Conservation (phyloP, 2,888 invertebrate genomes). For the Danaus chrysippus region DNA sequence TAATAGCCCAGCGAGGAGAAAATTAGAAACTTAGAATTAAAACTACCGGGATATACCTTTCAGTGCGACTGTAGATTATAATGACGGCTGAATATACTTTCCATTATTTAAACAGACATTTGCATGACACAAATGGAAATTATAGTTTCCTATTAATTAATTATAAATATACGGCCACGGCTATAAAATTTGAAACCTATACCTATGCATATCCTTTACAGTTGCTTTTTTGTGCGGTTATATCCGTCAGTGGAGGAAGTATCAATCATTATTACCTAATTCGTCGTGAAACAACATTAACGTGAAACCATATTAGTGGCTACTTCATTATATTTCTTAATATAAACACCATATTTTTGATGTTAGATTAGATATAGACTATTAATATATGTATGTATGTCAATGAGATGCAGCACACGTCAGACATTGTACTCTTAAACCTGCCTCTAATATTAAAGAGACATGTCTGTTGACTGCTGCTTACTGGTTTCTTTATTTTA, state of each 20-base stretch:
- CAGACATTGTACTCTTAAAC: conserved; percentile 39
- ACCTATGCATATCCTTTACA: too few species aligned
- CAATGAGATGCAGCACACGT: conserved; percentile 65
- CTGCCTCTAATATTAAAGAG: conserved; percentile 25
- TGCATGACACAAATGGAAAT: neutral
- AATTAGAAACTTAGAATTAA: conserved; percentile 55
- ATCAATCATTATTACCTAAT: neutral
- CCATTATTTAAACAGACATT: conserved; percentile 44
- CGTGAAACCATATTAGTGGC: neutral
- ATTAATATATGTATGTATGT: conserved; percentile 67
- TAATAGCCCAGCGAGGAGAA: conserved; percentile 39
- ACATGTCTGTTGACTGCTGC: neutral
- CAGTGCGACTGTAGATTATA: conserved; percentile 56
- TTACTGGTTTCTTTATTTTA: conserved; percentile 29
- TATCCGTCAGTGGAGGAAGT: too few species aligned
- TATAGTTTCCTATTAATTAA: neutral
- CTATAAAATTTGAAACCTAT: too few species aligned
- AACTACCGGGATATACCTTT: conserved; percentile 54
- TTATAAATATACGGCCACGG: neutral
- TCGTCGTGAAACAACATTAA: neutral
- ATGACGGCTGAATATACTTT: conserved; percentile 60
- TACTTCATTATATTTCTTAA: neutral
- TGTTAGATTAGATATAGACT: too few species aligned
- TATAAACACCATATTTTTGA: too few species aligned
- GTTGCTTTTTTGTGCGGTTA: too few species aligned